Conservation (phyloP, 2,888 invertebrate species). For the Pterostichus madidus region DNA sequence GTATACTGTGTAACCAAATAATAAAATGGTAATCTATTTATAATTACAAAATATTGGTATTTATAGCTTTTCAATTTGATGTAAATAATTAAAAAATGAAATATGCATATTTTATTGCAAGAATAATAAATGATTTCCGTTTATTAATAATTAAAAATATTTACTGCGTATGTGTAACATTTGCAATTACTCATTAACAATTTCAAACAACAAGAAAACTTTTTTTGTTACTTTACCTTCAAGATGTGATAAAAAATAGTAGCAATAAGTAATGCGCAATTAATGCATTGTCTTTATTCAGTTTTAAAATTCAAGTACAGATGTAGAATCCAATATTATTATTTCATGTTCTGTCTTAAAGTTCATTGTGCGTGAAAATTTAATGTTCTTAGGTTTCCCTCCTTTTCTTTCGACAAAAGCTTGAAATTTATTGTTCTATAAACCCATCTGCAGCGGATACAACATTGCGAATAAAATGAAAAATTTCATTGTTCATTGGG, state of each 20-base stretch:
- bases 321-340: slow-evolving; percentile 19
- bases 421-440: slow-evolving; percentile 22
- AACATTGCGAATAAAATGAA: background rate
- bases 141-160: background rate
- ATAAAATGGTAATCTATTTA: slow-evolving; percentile 23
- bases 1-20: background rate
- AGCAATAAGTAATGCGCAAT: background rate
- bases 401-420: slow-evolving; percentile 27
- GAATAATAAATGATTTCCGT: background rate
- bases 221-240: too few species aligned
- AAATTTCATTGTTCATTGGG: background rate
- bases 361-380: slow-evolving; percentile 39
- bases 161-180: background rate
- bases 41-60: slow-evolving; percentile 2
- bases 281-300: slow-evolving; percentile 4
- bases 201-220: too few species aligned
- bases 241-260: too few species aligned
- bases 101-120: background rate
- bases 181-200: background rate
- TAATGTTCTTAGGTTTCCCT: background rate
- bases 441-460: background rate
- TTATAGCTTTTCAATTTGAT: slow-evolving; percentile 31
- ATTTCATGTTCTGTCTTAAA: slow-evolving; percentile 22
- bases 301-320: background rate
- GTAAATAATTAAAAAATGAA: slow-evolving; percentile 4